These are phyloP conservation scores for Lapara coniferarum DNA, from an alignment of 2,888 invertebrate species.

Conservation along the genomic window DNA sequence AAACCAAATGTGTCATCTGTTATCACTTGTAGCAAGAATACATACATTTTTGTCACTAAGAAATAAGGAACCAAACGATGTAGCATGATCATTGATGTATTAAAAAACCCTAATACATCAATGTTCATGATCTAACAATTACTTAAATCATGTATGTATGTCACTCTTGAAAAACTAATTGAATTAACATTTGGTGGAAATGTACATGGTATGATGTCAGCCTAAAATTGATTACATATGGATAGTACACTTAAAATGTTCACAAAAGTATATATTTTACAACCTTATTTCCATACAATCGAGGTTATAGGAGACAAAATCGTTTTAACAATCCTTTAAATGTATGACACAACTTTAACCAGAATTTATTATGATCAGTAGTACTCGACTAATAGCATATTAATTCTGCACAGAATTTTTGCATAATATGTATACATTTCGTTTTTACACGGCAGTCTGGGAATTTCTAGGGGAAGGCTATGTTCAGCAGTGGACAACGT, in stretches of 20 bases:
- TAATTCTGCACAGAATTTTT: too few species aligned
- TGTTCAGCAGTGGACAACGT: too few species aligned
- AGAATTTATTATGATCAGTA: background rate
- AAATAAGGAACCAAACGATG: too few species aligned
- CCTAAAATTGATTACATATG: background rate
- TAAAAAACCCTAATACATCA: too few species aligned
- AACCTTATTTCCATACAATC: constrained; percentile 34
- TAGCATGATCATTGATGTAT: too few species aligned
- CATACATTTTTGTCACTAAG: too few species aligned
- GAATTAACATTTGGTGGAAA: constrained; percentile 8
- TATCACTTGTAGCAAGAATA: too few species aligned
- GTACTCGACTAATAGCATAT: background rate
- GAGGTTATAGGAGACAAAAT: constrained; percentile 31
- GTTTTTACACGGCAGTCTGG: too few species aligned
- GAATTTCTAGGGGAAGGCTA: too few species aligned
- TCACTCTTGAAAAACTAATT: background rate
- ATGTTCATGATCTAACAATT: background rate
- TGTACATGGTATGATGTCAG: constrained; percentile 14
- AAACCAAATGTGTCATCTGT: background rate
- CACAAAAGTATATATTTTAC: constrained; percentile 27
- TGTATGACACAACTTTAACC: background rate
- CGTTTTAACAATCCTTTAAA: constrained; percentile 1
- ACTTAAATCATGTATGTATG: background rate
- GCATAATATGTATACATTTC: too few species aligned
- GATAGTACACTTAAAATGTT: background rate